Evolutionary conservation across 1,140 invertebrate genomes (phyloP).

Genomic region (Drosophila leontia): DNA sequence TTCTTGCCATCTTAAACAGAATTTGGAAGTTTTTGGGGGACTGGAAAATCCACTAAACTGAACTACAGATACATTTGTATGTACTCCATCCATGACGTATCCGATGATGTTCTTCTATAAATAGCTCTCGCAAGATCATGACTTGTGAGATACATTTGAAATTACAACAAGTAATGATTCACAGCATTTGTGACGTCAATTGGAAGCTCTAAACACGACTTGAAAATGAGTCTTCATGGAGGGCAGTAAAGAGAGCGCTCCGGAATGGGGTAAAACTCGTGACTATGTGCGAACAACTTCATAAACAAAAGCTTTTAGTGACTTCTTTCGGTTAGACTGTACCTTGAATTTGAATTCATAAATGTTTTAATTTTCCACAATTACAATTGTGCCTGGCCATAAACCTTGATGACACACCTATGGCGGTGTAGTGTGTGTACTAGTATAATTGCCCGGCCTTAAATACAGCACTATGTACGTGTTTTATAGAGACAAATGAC

Average conservation of each 20-base stretch:
- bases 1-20: not conserved
- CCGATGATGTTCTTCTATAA: slow-evolving; percentile 28
- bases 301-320: slow-evolving; percentile 44
- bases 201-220: slow-evolving; percentile 17
- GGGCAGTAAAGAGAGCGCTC: slow-evolving; percentile 4
- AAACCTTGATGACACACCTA: slow-evolving; percentile 69
- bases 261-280: slow-evolving; percentile 29
- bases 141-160: slow-evolving; percentile 26
- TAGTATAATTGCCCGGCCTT: slow-evolving; percentile 45
- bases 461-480: slow-evolving; percentile 21
- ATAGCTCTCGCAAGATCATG: slow-evolving; percentile 17
- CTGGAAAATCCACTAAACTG: slow-evolving; percentile 6
- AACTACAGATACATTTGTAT: not conserved
- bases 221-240: not conserved
- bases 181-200: slow-evolving; percentile 42
- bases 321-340: slow-evolving; percentile 54
- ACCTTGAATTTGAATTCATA: slow-evolving; percentile 45
- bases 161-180: slow-evolving; percentile 29
- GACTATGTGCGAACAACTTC: slow-evolving; percentile 67
- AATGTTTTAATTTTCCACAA: slow-evolving; percentile 16
- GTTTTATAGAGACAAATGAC: slow-evolving; percentile 32
- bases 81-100: slow-evolving; percentile 22
- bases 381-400: slow-evolving; percentile 24
- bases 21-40: slow-evolving; percentile 4
- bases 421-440: slow-evolving; percentile 11